Evolutionary conservation across 1,140 invertebrate species (phyloP).

Genomic region (Drosophila sproati): DNA sequence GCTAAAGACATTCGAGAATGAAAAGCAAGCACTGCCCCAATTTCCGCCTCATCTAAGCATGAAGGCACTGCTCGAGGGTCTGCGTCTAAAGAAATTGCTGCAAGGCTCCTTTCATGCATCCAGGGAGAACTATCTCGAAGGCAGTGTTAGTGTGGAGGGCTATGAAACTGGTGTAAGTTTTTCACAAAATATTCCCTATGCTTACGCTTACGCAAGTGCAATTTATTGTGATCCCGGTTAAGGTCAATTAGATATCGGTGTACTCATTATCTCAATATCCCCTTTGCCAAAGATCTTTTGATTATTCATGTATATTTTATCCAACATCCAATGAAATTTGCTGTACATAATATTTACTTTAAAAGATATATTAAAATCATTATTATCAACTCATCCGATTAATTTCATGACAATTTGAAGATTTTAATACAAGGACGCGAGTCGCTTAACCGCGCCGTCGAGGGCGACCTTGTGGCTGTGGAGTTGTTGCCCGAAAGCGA

Average conservation of each 20-base stretch:
- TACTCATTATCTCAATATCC: too few species aligned
- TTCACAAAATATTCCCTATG: too few species aligned
- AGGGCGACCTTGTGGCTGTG: slow-evolving; percentile 97
- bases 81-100: slow-evolving; percentile 91
- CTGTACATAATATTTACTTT: too few species aligned
- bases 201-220: too few species aligned
- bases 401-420: slow-evolving; percentile 84
- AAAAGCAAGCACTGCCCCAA: slow-evolving; percentile 88
- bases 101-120: slow-evolving; percentile 95
- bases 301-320: too few species aligned
- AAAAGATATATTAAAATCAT: neutral
- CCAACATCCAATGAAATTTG: too few species aligned
- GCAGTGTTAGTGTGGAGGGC: slow-evolving; percentile 92
- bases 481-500: slow-evolving; percentile 95
- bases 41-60: slow-evolving; percentile 95
- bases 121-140: slow-evolving; percentile 97
- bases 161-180: slow-evolving; percentile 90
- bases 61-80: slow-evolving; percentile 90
- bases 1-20: slow-evolving; percentile 87
- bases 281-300: too few species aligned
- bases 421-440: slow-evolving; percentile 95
- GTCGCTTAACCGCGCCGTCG: slow-evolving; percentile 96
- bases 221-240: too few species aligned
- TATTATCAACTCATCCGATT: neutral
- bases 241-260: too few species aligned